Evolutionary conservation across 2,888 invertebrate genomes (phyloP).

Genomic region (Quadroppia sp.): DNA sequence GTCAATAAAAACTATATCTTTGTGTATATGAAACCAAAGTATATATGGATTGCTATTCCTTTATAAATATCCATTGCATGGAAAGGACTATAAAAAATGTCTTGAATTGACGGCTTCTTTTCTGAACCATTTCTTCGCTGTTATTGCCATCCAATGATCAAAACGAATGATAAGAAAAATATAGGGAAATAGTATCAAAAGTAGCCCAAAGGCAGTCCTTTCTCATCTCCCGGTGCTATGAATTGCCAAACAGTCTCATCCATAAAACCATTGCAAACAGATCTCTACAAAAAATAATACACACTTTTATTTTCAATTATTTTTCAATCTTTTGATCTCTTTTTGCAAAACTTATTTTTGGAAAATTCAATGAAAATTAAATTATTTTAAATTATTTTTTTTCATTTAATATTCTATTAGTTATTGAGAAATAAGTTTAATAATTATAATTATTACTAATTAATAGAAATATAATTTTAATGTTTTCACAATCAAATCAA

Average conservation of each 20-base stretch:
- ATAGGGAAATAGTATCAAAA: not conserved
- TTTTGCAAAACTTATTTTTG: no score
- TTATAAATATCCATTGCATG: constrained; percentile 14
- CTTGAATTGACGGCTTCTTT: not conserved
- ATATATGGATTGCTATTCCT: not conserved
- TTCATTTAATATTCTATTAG: no score
- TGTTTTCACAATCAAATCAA: no score
- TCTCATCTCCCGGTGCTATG: not conserved
- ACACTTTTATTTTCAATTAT: no score
- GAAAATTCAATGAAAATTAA: no score
- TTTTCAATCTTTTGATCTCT: no score
- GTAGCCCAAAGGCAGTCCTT: constrained; percentile 18
- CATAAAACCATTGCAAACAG: not conserved
- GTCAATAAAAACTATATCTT: not conserved
- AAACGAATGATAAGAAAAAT: not conserved
- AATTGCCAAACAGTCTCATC: constrained; percentile 1
- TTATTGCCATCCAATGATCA: not conserved
- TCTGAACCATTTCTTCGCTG: constrained; percentile 14
- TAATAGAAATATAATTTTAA: no score
- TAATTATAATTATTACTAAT: no score
- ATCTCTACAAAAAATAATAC: not conserved
- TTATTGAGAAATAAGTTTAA: no score
- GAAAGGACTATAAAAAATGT: not conserved
- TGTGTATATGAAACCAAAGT: not conserved
- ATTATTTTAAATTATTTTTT: no score